Conservation (phyloP, 92 coral and sea anemone species). For the Palythoa grandiflora region DNA sequence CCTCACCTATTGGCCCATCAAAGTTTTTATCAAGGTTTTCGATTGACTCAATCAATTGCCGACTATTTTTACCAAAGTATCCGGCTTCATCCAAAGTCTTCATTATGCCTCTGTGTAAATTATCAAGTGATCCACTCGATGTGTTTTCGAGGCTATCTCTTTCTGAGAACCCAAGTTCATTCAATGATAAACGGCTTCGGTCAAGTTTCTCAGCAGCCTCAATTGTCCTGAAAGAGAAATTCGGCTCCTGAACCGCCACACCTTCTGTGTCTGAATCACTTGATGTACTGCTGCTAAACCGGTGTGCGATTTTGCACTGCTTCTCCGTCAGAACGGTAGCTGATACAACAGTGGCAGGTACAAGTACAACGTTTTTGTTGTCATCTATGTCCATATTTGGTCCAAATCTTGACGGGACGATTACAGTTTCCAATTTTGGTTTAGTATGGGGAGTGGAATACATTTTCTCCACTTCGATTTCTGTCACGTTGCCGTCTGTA, state of each 20-base stretch:
- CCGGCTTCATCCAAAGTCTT: conserved; percentile 22
- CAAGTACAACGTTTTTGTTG: conserved; percentile 42
- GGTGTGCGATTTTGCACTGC: conserved; percentile 33
- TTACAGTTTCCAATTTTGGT: conserved; percentile 36
- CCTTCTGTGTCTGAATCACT: conserved; percentile 91
- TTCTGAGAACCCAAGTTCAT: conserved; percentile 24
- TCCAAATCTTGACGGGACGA: conserved; percentile 53
- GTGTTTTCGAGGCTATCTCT: conserved; percentile 22
- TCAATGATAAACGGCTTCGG: conserved; percentile 38
- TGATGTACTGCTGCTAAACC: conserved; percentile 58
- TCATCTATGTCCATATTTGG: conserved; percentile 63
- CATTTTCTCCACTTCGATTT: conserved; percentile 22
- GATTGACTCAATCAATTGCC: conserved; percentile 30
- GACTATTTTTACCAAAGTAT: conserved; percentile 40
- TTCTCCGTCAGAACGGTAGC: conserved; percentile 19
- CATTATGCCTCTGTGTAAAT: neutral
- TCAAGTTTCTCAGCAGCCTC: conserved; percentile 73
- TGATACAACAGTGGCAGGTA: conserved; percentile 26
- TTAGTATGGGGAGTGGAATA: conserved; percentile 32
- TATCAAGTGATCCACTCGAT: conserved; percentile 11
- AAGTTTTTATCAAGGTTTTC: conserved; percentile 48
- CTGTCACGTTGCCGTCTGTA: conserved; percentile 43
- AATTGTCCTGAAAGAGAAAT: conserved; percentile 83
- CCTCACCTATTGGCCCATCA: conserved; percentile 52
- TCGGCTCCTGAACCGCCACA: conserved; percentile 83